Base-by-base conservation (phyloP, 1,140 invertebrate genomes). In the Galendromus occidentalis region DNA sequence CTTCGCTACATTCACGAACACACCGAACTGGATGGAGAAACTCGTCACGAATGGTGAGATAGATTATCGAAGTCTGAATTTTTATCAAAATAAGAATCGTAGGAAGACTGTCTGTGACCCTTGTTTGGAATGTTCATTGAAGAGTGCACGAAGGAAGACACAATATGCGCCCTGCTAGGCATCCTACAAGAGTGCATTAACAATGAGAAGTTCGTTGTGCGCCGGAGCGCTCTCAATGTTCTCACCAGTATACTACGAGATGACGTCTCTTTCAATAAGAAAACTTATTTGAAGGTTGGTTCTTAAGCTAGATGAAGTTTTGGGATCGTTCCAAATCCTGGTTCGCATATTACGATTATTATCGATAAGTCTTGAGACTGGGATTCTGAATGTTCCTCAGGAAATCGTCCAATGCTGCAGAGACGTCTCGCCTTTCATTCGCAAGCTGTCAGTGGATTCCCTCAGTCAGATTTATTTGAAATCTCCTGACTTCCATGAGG, bases 21-120 rank as follows among this genome's bases (percentile, higher is more conserved):
- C 51, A 22, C 51, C 51, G 14, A 25, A 59, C 33, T 59, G 51
- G 51, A 59, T 59, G 51, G 51, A 59, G 14, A 59, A 59, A 25
- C 51, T 59, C 51, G 51, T 59, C 25, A 59, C 51, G 25, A 59
- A 25, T 22, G 33, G 33, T 39, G 9, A 9, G 4, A 39, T 4
- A 4, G 33, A 9, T 9, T 39, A 6, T 9, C 33, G 4, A 39
- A 39, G 4, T 39, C 33, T 39, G 33, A 39, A n/a, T n/a, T n/a
- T n/a, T n/a, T n/a, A n/a, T n/a, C n/a, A n/a, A n/a, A n/a, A n/a
- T n/a, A n/a, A n/a, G n/a, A n/a, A n/a, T n/a, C n/a, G n/a, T n/a
- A n/a, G n/a, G n/a, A n/a, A n/a, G n/a, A n/a, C n/a, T 9, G 33
- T 39, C 33, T 39, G 4, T 39, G 33, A 39, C 33, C 4, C 33